Evolutionary conservation across 2,113 vertebrate genomes (phyloP).

Genomic region (Chiloscyllium plagiosum): DNA sequence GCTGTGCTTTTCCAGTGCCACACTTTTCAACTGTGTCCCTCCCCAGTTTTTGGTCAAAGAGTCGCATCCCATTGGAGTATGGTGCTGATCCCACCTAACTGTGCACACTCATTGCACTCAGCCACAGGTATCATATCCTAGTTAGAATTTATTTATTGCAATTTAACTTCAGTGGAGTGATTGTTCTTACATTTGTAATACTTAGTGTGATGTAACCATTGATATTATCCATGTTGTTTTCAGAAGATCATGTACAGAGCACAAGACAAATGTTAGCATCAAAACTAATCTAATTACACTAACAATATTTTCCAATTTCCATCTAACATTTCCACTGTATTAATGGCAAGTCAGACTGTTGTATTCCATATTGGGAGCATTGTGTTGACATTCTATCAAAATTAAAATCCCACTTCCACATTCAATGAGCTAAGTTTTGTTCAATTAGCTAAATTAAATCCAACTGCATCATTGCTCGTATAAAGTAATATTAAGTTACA

Average conservation of each 20-base stretch:
- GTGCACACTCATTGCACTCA: neutral
- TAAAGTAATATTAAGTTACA: neutral
- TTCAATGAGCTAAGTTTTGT: neutral
- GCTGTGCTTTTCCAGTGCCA: too few relatives aligned
- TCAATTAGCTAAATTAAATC: neutral
- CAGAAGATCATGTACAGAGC: neutral
- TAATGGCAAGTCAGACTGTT: slow-evolving; percentile 1
- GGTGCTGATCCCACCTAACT: neutral
- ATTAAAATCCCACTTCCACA: neutral
- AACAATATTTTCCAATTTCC: slow-evolving; percentile 7
- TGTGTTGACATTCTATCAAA: slow-evolving; percentile 9
- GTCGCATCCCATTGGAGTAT: neutral
- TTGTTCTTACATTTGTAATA: neutral
- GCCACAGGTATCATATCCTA: neutral
- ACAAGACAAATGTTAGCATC: neutral
- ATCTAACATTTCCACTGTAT: neutral
- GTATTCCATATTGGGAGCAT: neutral
- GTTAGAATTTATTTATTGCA: neutral
- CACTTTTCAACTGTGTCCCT: neutral
- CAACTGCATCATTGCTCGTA: neutral
- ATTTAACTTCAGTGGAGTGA: neutral
- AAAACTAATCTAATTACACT: neutral
- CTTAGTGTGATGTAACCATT: neutral
- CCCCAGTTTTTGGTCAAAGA: neutral
- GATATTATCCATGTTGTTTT: neutral